Evolutionary conservation across 2,797 vertebrate genomes (phyloP), one percentile per base, ranked within the genome.

Genomic region (Dipus sagitta): DNA sequence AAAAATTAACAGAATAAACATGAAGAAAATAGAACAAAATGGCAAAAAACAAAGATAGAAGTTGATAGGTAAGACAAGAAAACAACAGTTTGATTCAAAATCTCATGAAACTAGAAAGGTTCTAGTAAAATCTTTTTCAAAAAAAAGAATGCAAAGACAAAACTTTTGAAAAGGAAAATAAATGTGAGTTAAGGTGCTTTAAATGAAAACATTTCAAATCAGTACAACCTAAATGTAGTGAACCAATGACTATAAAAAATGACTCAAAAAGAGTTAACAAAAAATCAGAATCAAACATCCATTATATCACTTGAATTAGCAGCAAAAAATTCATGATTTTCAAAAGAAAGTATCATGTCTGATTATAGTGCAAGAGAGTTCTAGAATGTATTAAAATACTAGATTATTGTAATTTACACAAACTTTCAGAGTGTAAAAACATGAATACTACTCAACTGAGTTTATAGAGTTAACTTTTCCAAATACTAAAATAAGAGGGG

Each of bases 161-260:
- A 88, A 58, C 74, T 78, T 91, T 65, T 88, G 74, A 84, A 78
- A 78, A 67, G 6, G 32, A 79, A 88, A 81, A 60, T 38, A 30
- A 74, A 67, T 72, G 20, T 38, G 60, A 68, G 52, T 18, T 62
- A 47, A 71, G 42, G 60, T 60, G 1, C 47, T 74, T 34, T 20
- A 30, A 38, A 65, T 11, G 38, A 32, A 60, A 17, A 42, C 38
- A 88, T 74, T 28, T 54, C 14, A 74, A 10, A 15, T 60, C n/a
- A 80, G 6, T 20, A 70, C 23, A 90, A 18, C 64, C 81, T 68
- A 32, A 1, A 58, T 3, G 5, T 1, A 24, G 10, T 26, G 14
- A 15, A 18, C 9, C 74, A 24, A 42, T 62, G 75, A 54, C 24
- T 76, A 76, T 38, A 52, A 67, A 75, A 81, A 74, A 80, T 86